phyloP scores from a whole-genome alignment of 2,113 vertebrate genomes.

The Lichenostomus cassidix region DNA sequence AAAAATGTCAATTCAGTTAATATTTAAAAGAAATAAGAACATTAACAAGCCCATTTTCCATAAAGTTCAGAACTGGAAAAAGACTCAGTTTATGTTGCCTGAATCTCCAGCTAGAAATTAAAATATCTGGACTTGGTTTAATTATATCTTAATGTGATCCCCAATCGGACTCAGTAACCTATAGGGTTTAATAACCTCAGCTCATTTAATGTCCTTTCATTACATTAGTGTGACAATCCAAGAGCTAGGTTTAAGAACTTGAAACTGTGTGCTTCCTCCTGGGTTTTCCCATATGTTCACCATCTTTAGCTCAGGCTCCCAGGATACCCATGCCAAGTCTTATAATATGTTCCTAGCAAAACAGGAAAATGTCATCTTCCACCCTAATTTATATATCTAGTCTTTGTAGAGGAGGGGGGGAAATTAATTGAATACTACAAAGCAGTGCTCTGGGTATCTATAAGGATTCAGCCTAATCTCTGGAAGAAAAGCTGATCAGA shows the following conservation, averaged over 20 bases:
- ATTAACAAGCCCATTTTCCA: constrained; percentile 29
- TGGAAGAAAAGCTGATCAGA: neutral
- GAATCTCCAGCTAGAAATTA: constrained; percentile 32
- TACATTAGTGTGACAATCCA: neutral
- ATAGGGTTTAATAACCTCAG: constrained; percentile 49
- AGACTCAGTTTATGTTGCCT: neutral
- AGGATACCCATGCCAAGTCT: constrained; percentile 13
- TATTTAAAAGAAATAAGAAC: constrained; percentile 63
- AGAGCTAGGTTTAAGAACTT: neutral
- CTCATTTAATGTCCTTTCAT: constrained; percentile 38
- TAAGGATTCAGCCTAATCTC: neutral
- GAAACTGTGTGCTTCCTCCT: constrained; percentile 13
- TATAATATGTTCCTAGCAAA: neutral
- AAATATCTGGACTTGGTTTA: constrained; percentile 28
- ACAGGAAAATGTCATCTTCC: neutral
- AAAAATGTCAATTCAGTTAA: constrained; percentile 51
- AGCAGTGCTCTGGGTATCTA: neutral
- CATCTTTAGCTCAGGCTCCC: constrained; percentile 12
- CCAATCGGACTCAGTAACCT: neutral
- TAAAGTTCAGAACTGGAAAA: constrained; percentile 12
- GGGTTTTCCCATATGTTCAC: constrained; percentile 26
- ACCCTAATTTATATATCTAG: neutral
- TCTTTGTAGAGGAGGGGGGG: neutral
- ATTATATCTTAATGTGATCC: constrained; percentile 45
- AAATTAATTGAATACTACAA: neutral